Evolutionary conservation across 2,113 vertebrate genomes (phyloP).

Genomic region (Cebidichthys violaceus): DNA sequence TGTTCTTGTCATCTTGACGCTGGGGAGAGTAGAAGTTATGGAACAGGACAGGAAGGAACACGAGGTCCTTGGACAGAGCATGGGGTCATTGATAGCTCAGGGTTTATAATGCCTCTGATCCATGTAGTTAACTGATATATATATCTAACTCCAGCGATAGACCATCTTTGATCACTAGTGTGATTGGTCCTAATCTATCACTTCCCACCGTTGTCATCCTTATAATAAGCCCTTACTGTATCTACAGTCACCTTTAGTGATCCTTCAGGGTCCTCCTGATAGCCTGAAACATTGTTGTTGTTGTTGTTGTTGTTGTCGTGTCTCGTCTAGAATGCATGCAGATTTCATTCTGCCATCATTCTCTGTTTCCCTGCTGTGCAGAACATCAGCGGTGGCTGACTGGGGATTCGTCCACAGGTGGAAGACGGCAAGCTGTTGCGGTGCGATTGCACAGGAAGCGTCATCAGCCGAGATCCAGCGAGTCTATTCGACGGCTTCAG

Average conservation of each 20-base stretch:
- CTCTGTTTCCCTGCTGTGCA: background rate
- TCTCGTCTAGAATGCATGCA: background rate
- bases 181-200: background rate
- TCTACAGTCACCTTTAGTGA: background rate
- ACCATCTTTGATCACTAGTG: background rate
- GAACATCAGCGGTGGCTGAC: slow-evolving; percentile 3
- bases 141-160: background rate
- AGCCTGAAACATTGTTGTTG: background rate
- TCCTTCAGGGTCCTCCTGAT: background rate
- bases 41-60: slow-evolving; percentile 9
- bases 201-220: background rate
- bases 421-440: background rate
- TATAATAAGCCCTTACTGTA: background rate
- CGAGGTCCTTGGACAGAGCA: background rate
- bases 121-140: background rate
- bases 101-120: background rate
- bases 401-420: slow-evolving; percentile 25
- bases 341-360: background rate
- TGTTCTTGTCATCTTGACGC: slow-evolving; percentile 28
- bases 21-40: background rate
- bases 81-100: background rate
- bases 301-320: background rate
- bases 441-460: slow-evolving; percentile 16
- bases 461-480: background rate
- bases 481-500: slow-evolving; percentile 15